Base-by-base conservation (phyloP, 2,113 vertebrate species). In the Holacanthus passer region DNA sequence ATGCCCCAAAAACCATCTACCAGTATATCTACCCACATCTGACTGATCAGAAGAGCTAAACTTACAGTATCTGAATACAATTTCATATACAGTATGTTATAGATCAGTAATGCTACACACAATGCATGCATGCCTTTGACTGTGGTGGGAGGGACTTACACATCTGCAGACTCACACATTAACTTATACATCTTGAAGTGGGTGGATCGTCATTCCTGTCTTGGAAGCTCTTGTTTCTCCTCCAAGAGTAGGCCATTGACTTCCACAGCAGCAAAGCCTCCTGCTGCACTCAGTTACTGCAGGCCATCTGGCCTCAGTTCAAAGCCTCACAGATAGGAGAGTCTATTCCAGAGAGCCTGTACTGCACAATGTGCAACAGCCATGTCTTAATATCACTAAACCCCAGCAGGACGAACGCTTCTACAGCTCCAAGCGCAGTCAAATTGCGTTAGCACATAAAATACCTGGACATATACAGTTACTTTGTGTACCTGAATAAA, bases 291-390 rank as follows among this genome's bases (percentile, higher is more conserved):
- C 47, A 16, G 81, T 90, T 81, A 77, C 91, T 91, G 81, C 73
- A 83, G 83, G 89, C 78, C 78, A 86, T 85, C 83, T 90, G 86
- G 88, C 87, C 56, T 53, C 43, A 17, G 83, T 87, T 92, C 86
- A 87, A 91, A 90, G 83, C 37, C 73, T 64, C 63, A 72, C 52
- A 71, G 73, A 82, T 1, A 88, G 48, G 60, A 58, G 37, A 77
- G 72, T 59, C 70, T 83, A 66, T 68, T 87, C 81, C 73, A 89
- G 47, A 88, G 73, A 71, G 85, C 64, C 79, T 68, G 71, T 72
- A 72, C 59, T 62, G 56, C 73, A 83, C 56, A 77, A 65, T 73
- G 72, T 66, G 37, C 56, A 78, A 76, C 70, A 70, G 81, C 72
- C 52, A 59, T 69, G 32, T 73, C 70, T 82, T 77, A 76, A 82